phyloP scores from a whole-genome alignment of 2,888 invertebrate genomes.

The Mamestra brassicae region DNA sequence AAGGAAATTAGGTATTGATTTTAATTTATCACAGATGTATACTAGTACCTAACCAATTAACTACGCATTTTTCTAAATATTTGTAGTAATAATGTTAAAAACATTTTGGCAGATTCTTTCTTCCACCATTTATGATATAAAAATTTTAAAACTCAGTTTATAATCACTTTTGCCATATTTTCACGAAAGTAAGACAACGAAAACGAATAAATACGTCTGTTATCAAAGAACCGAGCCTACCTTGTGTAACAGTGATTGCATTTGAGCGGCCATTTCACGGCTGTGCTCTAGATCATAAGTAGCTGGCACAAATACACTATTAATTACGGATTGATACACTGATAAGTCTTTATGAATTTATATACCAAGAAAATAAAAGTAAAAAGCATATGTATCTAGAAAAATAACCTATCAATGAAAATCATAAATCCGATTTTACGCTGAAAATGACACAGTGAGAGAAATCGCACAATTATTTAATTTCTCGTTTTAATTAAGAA shows the following conservation, averaged over 20 bases:
- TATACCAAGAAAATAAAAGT: background rate
- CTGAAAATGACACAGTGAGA: background rate
- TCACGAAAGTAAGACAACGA: background rate
- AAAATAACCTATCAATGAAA: background rate
- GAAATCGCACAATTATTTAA: background rate
- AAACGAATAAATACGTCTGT: background rate
- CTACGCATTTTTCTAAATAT: too few relatives aligned
- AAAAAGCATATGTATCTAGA: background rate
- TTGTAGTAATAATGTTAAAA: too few relatives aligned
- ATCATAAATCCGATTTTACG: background rate
- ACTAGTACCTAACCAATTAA: too few relatives aligned
- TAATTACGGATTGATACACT: conserved; percentile 22
- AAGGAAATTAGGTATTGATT: too few relatives aligned
- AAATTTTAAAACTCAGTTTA: too few relatives aligned
- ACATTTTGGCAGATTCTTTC: too few relatives aligned
- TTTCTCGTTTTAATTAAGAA: background rate
- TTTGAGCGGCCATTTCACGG: conserved; percentile 64
- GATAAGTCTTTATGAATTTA: background rate
- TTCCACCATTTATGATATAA: too few relatives aligned
- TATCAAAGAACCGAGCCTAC: conserved; percentile 1
- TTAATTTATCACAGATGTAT: too few relatives aligned
- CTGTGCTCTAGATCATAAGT: conserved; percentile 42
- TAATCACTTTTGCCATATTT: background rate
- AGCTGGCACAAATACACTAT: conserved; percentile 36
- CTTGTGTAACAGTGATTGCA: conserved; percentile 59